Percentiles rank a stretch among this genome's conserved stretches.
phyloP scores from a whole-genome alignment of 1,140 invertebrate species.

The Aporrectodea caliginosa region DNA sequence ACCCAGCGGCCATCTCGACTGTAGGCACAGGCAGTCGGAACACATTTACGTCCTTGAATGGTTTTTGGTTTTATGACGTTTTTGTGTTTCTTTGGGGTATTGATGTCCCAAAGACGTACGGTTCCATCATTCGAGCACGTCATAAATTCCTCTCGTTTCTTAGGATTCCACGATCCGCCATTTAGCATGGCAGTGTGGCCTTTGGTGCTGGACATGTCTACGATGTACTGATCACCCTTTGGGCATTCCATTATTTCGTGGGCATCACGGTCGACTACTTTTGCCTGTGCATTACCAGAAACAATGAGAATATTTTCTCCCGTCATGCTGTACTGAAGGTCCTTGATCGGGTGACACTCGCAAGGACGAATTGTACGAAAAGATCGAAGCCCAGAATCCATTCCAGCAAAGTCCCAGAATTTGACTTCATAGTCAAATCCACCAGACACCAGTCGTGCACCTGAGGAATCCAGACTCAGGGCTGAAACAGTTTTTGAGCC shows the following conservation, averaged over 20 bases:
- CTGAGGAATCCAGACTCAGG: conserved; percentile 83
- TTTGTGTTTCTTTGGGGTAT: conserved; percentile 69
- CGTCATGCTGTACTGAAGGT: conserved; percentile 84
- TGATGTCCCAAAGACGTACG: conserved; percentile 81
- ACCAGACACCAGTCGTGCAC: conserved; percentile 85
- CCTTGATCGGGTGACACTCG: conserved; percentile 87
- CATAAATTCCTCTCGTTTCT: conserved; percentile 84
- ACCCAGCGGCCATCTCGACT: conserved; percentile 59
- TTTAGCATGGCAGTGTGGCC: conserved; percentile 91
- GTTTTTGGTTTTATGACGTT: conserved; percentile 84
- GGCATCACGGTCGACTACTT: conserved; percentile 92
- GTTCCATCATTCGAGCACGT: conserved; percentile 90
- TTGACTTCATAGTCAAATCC: conserved; percentile 88
- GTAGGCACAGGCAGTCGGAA: conserved; percentile 68
- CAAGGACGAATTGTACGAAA: conserved; percentile 89
- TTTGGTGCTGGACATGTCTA: conserved; percentile 89
- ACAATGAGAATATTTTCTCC: conserved; percentile 92
- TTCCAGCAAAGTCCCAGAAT: conserved; percentile 97
- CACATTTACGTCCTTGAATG: conserved; percentile 79
- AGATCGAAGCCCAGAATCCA: conserved; percentile 84
- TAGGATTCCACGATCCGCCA: conserved; percentile 89
- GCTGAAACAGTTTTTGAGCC: conserved; percentile 79
- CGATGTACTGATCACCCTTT: conserved; percentile 93
- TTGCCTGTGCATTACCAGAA: conserved; percentile 79
- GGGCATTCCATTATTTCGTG: conserved; percentile 92